Percentiles rank a stretch among this genome's conserved stretches.
Conservation (phyloP, 1,140 invertebrate genomes). For the Megalopta genalis region DNA sequence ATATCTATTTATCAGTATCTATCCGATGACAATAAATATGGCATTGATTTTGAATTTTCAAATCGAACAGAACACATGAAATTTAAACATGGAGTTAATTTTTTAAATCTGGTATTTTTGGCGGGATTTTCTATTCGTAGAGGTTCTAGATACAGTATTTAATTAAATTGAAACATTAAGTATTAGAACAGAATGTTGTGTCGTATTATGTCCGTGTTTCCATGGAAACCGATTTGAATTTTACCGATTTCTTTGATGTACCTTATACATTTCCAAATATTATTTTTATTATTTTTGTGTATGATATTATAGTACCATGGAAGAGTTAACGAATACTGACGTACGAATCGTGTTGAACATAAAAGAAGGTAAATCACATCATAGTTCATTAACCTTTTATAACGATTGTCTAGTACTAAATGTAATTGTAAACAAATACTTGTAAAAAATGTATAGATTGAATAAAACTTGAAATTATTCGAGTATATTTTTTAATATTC, state of each 20-base stretch:
- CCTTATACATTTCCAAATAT: constrained; percentile 31
- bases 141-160: no score
- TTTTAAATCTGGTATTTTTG: not conserved
- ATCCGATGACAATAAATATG: not conserved
- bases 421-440: not conserved
- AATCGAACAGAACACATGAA: not conserved
- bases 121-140: not conserved
- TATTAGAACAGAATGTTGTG: not conserved
- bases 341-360: constrained; percentile 80
- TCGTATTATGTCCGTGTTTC: constrained; percentile 35
- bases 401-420: not conserved
- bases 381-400: constrained; percentile 43
- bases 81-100: not conserved
- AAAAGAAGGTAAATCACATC: constrained; percentile 75
- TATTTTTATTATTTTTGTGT: constrained; percentile 55
- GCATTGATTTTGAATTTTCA: constrained; percentile 44
- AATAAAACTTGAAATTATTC: not conserved
- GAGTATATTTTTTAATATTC: constrained; percentile 9
- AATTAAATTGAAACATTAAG: not conserved
- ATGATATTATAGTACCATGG: constrained; percentile 69
- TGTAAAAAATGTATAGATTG: not conserved
- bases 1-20: not conserved
- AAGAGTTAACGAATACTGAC: constrained; percentile 75
- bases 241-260: constrained; percentile 28
- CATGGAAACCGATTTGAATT: constrained; percentile 53